Evolutionary conservation across 2,797 vertebrate genomes (phyloP).

Genomic region (Gymnocypris eckloni): DNA sequence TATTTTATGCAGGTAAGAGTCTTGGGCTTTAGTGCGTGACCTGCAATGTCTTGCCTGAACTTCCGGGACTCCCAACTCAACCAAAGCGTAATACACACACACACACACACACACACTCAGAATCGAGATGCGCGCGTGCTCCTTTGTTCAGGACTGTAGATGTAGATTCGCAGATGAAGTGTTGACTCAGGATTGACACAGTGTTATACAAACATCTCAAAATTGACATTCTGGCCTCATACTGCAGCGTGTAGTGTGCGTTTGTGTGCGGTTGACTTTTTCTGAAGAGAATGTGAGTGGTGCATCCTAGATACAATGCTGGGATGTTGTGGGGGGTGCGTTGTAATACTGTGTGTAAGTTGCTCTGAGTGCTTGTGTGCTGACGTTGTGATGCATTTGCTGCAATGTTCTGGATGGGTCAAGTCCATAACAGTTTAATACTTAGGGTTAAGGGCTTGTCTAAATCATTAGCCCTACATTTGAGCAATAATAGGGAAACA

Average conservation of each 20-base stretch:
- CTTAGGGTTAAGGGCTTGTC: background rate
- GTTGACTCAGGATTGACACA: constrained; percentile 37
- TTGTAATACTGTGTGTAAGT: background rate
- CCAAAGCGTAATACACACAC: constrained; percentile 69
- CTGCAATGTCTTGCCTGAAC: constrained; percentile 26
- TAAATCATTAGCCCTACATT: background rate
- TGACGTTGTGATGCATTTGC: background rate
- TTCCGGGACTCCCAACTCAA: constrained; percentile 77
- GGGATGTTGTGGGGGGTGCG: background rate
- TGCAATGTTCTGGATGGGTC: background rate
- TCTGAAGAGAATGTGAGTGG: background rate
- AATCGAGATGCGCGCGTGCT: background rate
- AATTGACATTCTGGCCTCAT: constrained; percentile 9
- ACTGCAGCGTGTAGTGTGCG: background rate
- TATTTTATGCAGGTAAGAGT: constrained; percentile 23
- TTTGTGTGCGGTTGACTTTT: background rate
- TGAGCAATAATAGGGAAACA: no score
- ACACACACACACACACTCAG: background rate
- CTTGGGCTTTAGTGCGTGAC: constrained; percentile 40
- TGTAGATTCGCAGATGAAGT: background rate
- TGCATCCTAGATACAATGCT: background rate
- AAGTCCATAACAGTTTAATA: background rate
- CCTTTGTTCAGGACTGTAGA: background rate
- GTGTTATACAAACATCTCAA: constrained; percentile 12
- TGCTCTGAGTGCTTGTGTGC: background rate